These are phyloP conservation scores for Babylonia areolata DNA, from an alignment of 1,140 invertebrate species.

Conservation along the genomic window DNA sequence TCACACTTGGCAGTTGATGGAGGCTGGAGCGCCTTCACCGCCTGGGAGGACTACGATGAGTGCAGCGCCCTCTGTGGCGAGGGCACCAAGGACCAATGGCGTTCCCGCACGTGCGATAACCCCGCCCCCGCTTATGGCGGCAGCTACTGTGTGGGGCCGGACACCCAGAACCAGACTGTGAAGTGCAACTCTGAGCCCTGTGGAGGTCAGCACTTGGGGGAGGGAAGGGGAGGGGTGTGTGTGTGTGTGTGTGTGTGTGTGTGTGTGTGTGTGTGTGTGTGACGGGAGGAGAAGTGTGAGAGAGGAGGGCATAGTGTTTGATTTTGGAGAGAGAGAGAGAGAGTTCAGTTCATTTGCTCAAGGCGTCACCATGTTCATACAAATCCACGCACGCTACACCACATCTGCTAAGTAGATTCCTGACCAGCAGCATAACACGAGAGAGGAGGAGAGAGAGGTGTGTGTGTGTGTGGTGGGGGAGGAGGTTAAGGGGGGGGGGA, in stretches of 20 bases:
- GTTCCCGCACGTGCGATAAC: slow-evolving; percentile 28
- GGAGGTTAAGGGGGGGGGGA: no score
- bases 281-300: neutral
- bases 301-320: no score
- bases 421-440: no score
- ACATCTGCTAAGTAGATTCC: no score
- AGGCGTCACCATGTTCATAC: no score
- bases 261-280: slow-evolving; percentile 25
- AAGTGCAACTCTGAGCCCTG: slow-evolving; percentile 24
- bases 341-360: no score
- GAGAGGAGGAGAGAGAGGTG: no score
- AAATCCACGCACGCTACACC: no score
- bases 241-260: slow-evolving; percentile 4
- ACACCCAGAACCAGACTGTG: neutral
- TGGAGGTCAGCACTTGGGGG: slow-evolving; percentile 4
- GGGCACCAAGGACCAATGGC: slow-evolving; percentile 5
- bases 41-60: neutral
- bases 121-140: slow-evolving; percentile 25
- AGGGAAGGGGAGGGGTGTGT: no score
- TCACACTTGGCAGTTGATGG: slow-evolving; percentile 25
- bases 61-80: slow-evolving; percentile 38
- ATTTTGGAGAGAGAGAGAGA: no score
- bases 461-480: no score
- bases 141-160: slow-evolving; percentile 9
- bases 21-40: slow-evolving; percentile 25